Evolutionary conservation across 64 coral and sea anemone species (phyloP).

Genomic region (Pocillopora verrucosa): DNA sequence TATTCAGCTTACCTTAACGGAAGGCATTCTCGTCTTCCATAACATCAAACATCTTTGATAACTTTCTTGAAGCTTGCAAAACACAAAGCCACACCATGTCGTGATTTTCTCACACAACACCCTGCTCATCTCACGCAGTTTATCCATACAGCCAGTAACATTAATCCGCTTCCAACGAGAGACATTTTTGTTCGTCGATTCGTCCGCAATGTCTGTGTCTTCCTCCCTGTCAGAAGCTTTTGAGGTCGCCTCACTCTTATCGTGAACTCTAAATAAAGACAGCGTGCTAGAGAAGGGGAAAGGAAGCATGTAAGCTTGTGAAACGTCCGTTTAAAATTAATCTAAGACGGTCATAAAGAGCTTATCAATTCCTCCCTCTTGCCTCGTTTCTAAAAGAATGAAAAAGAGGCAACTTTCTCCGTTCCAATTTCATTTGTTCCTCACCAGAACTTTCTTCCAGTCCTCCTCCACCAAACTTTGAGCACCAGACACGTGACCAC

Average conservation of each 20-base stretch:
- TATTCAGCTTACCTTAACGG: slow-evolving; percentile 9
- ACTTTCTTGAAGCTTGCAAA: slow-evolving; percentile 25
- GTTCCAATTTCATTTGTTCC: background rate
- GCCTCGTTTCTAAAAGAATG: background rate
- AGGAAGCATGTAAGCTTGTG: background rate
- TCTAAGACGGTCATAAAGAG: too few species aligned
- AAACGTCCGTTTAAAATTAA: background rate
- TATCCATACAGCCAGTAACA: background rate
- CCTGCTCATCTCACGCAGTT: background rate
- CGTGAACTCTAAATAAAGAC: background rate
- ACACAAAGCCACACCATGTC: background rate
- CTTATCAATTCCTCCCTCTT: background rate
- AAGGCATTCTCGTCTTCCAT: slow-evolving; percentile 19
- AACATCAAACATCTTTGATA: background rate
- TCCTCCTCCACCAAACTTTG: slow-evolving; percentile 93
- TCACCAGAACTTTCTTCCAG: slow-evolving; percentile 66
- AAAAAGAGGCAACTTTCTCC: background rate
- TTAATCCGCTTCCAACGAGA: background rate
- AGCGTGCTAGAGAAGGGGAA: background rate
- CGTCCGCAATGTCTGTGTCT: background rate
- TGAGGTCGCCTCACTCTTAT: background rate
- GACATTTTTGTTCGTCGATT: background rate
- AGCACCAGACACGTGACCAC: slow-evolving; percentile 52
- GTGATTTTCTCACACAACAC: background rate
- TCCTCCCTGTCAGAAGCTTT: background rate